Evolutionary conservation across 2,113 vertebrate genomes (phyloP), one percentile per base, ranked within the genome.

Genomic region (Natator depressus): DNA sequence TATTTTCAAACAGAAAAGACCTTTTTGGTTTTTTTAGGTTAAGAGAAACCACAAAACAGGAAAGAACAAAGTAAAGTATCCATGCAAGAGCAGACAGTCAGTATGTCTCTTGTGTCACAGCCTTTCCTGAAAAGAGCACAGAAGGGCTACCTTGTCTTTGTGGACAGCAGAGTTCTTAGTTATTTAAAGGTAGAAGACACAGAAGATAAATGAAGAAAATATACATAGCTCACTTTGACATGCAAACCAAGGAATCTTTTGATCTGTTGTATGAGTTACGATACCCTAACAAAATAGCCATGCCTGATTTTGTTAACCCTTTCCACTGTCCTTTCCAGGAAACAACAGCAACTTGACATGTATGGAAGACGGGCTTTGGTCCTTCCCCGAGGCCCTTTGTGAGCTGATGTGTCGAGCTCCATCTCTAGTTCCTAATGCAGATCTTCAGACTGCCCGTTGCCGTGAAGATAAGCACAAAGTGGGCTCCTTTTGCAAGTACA

Each of bases 401-500:
- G 99, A 99, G 97, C 98, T 99, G 59, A 99, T 99, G 98, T 99
- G 99, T 94, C 98, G 98, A 0, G 98, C 99, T 12, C 99, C 99
- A 5, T 99, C 99, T 31, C 50, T 98, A 0, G 98, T 99, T 13
- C 98, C 99, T 83, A 99, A 99, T 0, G 99, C 99, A 0, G 98
- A 99, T 84, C 99, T 99, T 59, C 99, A 99, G 96, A 99, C 99
- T 0, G 98, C 98, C 76, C 98, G 99, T 22, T 99, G 99, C 95
- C 98, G 98, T 2, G 98, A 99, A 27, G 99, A 98, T 5, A 99
- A 98, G 50, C 99, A 99, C 91, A 99, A 99, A 98, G 99, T 99
- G 97, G 99, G 99, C 84, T 98, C 99, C 0, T 99, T 99, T 92
- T 99, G 99, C 99, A 99, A 99, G 97, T 99, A 99, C 98, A 99